Evolutionary conservation across 2,113 vertebrate genomes (phyloP).

Genomic region (Tachycineta bicolor): DNA sequence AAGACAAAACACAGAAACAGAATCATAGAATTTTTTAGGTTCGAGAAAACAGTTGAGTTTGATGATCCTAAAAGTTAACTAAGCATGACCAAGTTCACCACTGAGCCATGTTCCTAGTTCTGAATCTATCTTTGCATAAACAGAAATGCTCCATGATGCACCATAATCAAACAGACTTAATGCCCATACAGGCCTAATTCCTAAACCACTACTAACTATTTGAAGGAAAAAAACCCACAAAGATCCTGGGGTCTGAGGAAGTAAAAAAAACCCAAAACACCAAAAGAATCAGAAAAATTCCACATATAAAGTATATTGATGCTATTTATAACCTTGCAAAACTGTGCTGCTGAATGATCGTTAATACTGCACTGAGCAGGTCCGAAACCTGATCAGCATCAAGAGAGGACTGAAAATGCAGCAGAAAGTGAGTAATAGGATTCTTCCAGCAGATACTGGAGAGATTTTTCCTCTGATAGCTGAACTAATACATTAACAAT

Average conservation of each 20-base stretch:
- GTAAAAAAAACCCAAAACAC: not conserved
- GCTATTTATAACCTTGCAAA: not conserved
- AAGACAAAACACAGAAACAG: not conserved
- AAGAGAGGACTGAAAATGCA: slow-evolving; percentile 63
- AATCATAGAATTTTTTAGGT: not conserved
- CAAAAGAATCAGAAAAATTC: not conserved
- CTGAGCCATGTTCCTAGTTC: not conserved
- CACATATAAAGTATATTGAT: not conserved
- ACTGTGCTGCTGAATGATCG: slow-evolving; percentile 26
- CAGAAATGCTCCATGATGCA: not conserved
- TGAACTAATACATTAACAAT: not conserved
- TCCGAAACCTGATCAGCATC: slow-evolving; percentile 58
- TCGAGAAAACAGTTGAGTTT: not conserved
- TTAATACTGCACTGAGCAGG: slow-evolving; percentile 72
- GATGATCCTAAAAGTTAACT: not conserved
- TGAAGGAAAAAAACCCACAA: not conserved
- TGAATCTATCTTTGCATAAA: not conserved
- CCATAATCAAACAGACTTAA: not conserved
- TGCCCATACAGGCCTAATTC: not conserved
- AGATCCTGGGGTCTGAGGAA: not conserved
- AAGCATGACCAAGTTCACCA: not conserved
- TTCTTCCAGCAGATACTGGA: slow-evolving; percentile 26
- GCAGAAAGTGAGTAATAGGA: slow-evolving; percentile 75
- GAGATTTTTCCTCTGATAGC: not conserved
- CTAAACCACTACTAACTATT: not conserved